Evolutionary conservation across 2,888 invertebrate genomes (phyloP).

Genomic region (Campopleginae sp.): DNA sequence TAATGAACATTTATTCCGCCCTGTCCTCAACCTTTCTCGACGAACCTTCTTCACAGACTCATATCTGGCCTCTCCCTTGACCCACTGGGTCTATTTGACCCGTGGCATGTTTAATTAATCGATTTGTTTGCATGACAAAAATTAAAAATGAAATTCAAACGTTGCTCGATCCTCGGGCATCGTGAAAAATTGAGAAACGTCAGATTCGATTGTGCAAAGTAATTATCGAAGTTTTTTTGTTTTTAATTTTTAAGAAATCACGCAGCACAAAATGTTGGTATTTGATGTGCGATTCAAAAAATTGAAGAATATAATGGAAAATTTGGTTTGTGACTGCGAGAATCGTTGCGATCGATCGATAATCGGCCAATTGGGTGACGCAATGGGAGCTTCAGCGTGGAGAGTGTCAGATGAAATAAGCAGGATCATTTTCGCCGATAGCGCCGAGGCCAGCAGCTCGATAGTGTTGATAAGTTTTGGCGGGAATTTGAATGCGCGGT

Average conservation of each 20-base stretch:
- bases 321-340: neutral
- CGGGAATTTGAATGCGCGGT: slow-evolving; percentile 48
- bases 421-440: slow-evolving; percentile 80
- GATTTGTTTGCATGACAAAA: no score
- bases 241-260: no score
- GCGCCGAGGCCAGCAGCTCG: slow-evolving; percentile 78
- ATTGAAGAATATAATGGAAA: neutral
- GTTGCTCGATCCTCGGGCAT: no score
- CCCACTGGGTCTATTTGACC: no score
- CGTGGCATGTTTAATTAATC: no score
- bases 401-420: slow-evolving; percentile 79
- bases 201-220: no score
- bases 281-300: slow-evolving; percentile 32
- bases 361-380: neutral
- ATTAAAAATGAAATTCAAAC: no score
- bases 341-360: neutral
- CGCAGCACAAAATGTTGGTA: neutral
- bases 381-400: neutral
- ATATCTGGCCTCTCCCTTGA: no score
- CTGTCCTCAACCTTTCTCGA: neutral
- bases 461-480: slow-evolving; percentile 73
- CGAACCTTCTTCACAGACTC: no score
- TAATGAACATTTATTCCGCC: neutral
- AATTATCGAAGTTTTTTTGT: no score
- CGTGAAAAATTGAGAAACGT: no score